Conservation (phyloP, 2,113 vertebrate genomes). For the Pimephales promelas region DNA sequence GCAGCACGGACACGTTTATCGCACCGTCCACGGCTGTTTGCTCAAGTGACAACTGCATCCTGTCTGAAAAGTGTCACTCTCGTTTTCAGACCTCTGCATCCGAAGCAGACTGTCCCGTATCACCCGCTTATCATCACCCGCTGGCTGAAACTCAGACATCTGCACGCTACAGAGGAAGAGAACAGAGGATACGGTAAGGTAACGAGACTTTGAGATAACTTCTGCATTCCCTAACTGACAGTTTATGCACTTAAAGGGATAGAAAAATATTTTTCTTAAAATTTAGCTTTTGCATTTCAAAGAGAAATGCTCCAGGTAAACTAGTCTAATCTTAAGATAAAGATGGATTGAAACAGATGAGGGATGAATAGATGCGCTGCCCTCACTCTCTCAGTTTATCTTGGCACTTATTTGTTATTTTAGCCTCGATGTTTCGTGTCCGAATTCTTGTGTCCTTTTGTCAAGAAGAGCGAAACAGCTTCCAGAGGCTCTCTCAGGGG, state of each 20-base stretch:
- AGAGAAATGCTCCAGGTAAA: no score
- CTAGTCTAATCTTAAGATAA: conserved; percentile 27
- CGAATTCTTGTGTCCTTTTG: conserved; percentile 51
- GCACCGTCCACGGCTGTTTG: conserved; percentile 20
- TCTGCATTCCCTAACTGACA: not conserved
- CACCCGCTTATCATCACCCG: conserved; percentile 65
- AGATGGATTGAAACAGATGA: conserved; percentile 36
- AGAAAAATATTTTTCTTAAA: no score
- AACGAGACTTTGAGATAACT: not conserved
- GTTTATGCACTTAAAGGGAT: not conserved
- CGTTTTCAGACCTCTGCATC: conserved; percentile 39
- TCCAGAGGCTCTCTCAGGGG: conserved; percentile 48
- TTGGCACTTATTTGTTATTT: conserved; percentile 67
- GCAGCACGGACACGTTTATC: conserved; percentile 42
- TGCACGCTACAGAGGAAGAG: conserved; percentile 37
- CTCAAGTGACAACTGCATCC: conserved; percentile 60
- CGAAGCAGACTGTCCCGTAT: conserved; percentile 31
- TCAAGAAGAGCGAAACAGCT: conserved; percentile 50
- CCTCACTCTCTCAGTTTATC: conserved; percentile 49
- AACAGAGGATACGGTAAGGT: conserved; percentile 25
- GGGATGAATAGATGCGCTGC: conserved; percentile 48
- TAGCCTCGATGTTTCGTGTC: conserved; percentile 56
- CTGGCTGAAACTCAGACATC: conserved; percentile 46
- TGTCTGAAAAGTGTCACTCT: conserved; percentile 54
- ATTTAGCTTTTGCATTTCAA: no score